phyloP scores from a whole-genome alignment of 2,888 invertebrate species.

The Prenolepis imparis region DNA sequence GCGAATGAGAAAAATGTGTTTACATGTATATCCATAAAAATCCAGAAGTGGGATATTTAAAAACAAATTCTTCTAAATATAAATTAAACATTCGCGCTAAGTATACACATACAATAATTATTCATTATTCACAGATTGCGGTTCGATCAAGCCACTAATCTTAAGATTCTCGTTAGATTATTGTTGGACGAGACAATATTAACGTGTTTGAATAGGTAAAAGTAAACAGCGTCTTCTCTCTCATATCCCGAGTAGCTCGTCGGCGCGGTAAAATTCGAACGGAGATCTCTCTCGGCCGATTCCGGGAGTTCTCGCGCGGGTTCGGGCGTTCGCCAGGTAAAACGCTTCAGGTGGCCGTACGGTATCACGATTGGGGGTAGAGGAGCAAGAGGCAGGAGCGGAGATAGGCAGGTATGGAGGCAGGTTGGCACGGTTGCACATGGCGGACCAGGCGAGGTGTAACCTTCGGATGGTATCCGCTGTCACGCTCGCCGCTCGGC shows the following conservation, averaged over 20 bases:
- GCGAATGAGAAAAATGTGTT: background rate
- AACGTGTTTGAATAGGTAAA: background rate
- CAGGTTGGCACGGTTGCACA: conserved; percentile 45
- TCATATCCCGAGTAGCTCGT: no score
- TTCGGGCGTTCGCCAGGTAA: conserved; percentile 76
- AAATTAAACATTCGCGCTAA: background rate
- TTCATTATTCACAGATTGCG: no score
- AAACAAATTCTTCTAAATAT: background rate
- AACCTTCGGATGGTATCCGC: conserved; percentile 80
- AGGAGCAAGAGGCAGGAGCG: conserved; percentile 7
- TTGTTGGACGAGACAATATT: background rate
- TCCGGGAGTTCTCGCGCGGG: conserved; percentile 69
- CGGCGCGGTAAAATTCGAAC: conserved; percentile 48
- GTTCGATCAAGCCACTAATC: background rate
- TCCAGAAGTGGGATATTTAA: background rate
- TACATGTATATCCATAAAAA: no score
- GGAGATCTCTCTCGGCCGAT: conserved; percentile 59
- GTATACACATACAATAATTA: background rate
- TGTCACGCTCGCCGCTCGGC: conserved; percentile 73
- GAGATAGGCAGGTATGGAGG: conserved; percentile 59
- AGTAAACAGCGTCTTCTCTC: background rate
- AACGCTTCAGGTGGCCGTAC: conserved; percentile 69
- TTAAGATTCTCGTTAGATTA: background rate
- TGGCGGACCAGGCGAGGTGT: conserved; percentile 70
- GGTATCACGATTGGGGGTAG: conserved; percentile 28